Base-by-base conservation (phyloP, 2,888 invertebrate genomes). In the Leucoma salicis region DNA sequence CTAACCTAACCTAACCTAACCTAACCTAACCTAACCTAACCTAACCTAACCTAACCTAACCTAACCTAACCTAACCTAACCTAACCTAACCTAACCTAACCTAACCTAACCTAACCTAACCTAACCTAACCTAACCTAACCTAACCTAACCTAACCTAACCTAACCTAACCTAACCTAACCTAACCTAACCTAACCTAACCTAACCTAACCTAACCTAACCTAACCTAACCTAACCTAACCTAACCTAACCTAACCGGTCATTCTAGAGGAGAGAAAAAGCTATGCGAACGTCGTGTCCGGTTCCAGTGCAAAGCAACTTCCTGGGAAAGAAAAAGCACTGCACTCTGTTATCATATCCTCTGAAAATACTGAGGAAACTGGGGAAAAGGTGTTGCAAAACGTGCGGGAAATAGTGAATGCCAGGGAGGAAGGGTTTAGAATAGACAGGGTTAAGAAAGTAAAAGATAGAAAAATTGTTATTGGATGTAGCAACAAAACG, bases 1-100 rank as follows among this genome's bases (percentile, higher is more conserved):
- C 45, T 40, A 48, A 51, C 45, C 45, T 39, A 48, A 49, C 49
- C 49, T 45, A 49, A 49, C 49, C 45, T 42, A 49, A 49, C 49
- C 49, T 45, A 49, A 49, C 49, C 45, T 42, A 49, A 49, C 49
- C 49, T 45, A 48, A 48, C 48, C 44, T 41, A 48, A 48, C 48
- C 48, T 44, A 48, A 48, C 48, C 44, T 41, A 48, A 44, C 49
- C 49, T 41, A 49, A 49, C 44, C 41, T 39, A 45, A 44, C 49
- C 49, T 45, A 49, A 49, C 48, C 44, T 41, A 48, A 48, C 48
- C 48, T 44, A 48, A 48, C 47, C 43, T 40, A 48, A 48, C 47
- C 47, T 43, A 48, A 48, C 47, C 43, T 40, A 48, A 48, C 47
- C 47, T 43, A 45, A 45, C 47, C 43, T 40, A 48, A 48, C 47